Evolutionary conservation across 1,140 invertebrate genomes (phyloP), one percentile per base, ranked within the genome.

Genomic region (Drosophila grimshawi): DNA sequence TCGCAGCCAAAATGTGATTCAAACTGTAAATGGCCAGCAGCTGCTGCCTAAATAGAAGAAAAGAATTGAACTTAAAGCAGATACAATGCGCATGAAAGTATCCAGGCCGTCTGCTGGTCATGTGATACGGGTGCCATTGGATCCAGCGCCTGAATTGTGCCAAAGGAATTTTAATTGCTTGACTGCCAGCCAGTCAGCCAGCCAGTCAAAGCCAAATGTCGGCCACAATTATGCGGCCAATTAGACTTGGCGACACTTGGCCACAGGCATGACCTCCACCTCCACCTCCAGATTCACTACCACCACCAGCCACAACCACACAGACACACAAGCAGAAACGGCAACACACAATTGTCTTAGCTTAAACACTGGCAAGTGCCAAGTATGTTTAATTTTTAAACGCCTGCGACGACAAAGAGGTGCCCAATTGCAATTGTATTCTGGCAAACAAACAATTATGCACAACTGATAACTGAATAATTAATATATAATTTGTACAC

Each of bases 91-190:
- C 11, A 19, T 10, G n/a, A 11, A 46, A 46, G 43, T 56, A 57
- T 71, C 2, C 35, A 27, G 7, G 2, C 35, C 35, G 59, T 46
- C 39, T 51, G 10, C 10, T 6, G 19, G 19, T 3, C 19, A 6
- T 62, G 60, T 37, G 41, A 29, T 11, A 5, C n/a, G 19, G 29
- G 33, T 33, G 64, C 64, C 64, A 49, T 51, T 41, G 55, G 64
- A 35, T 5, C 7, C 29, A 41, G 8, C 6, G 60, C 35, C 29
- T 46, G 62, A 57, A 52, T 65, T 39, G 41, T 43, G 45, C 19
- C 69, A 72, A 72, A 72, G 69, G 53, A 57, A 72, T 72, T 72
- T 72, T 72, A 72, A 72, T 72, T 72, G 69, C 63, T 52, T 7
- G 37, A 52, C 65, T 68, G 52, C 51, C 62, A 19, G 19, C 19